Conservation (phyloP, 2,888 invertebrate genomes). For the Baccha elongata region DNA sequence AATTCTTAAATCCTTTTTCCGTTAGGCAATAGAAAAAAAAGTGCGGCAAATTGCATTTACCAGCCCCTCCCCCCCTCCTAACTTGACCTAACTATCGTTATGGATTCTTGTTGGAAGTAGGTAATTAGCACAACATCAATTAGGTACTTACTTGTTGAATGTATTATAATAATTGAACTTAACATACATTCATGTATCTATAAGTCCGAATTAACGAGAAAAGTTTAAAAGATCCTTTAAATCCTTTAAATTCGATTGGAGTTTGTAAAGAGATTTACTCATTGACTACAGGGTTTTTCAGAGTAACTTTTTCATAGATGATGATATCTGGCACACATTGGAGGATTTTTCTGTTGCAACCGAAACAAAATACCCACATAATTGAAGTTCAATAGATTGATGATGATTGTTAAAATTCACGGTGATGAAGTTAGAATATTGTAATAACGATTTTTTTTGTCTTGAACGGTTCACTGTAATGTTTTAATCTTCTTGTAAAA, state of each 20-base stretch:
- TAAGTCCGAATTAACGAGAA: conserved; percentile 26
- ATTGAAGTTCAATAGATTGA: conserved; percentile 46
- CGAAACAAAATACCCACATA: conserved; percentile 51
- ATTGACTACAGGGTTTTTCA: conserved; percentile 22
- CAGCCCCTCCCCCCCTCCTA: conserved; percentile 1
- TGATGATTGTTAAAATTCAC: conserved; percentile 19
- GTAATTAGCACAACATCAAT: conserved; percentile 38
- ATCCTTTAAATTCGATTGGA: conserved; percentile 21
- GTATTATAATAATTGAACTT: conserved; percentile 6
- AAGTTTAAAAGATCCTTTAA: conserved; percentile 37
- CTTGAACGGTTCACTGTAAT: too few relatives aligned
- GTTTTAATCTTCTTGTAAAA: too few relatives aligned
- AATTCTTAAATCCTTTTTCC: conserved; percentile 40
- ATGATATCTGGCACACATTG: background rate
- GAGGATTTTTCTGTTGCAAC: background rate
- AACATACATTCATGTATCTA: background rate
- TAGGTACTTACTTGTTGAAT: conserved; percentile 37
- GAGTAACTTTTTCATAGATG: conserved; percentile 33
- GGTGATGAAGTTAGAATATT: conserved; percentile 9
- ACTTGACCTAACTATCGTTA: conserved; percentile 19
- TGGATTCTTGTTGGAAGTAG: conserved; percentile 4
- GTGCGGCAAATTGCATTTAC: conserved; percentile 39
- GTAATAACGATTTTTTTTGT: too few relatives aligned
- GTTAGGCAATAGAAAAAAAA: background rate
- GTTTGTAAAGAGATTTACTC: conserved; percentile 50